Base-by-base conservation (phyloP, 1,140 invertebrate species). In the Cephus cinctus region DNA sequence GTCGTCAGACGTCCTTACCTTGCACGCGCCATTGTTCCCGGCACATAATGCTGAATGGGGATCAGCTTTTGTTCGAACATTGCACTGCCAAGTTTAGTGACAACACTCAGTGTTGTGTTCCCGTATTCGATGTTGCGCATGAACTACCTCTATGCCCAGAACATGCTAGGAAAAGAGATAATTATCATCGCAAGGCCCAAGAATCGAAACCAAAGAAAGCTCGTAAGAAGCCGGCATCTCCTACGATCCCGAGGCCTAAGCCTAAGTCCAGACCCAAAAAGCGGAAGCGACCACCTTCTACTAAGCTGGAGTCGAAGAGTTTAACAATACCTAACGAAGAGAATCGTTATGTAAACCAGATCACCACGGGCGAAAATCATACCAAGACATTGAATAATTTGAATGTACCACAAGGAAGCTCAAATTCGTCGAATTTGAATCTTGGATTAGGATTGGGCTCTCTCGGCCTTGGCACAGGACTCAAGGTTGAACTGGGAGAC, bases 71-170 rank as follows among this genome's bases (percentile, higher is more conserved):
- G 34, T 96, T 94, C 75, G 86, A 88, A 51, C 86, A 90, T 59
- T 96, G 93, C 75, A 92, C 91, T 44, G 92, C 91, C 40, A 92
- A 86, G 76, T 90, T 89, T 68, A 84, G 83, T 27, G 90, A 93
- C 71, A 92, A 93, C 52, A 87, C 88, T 16, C 89, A 92, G 68
- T 96, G 93, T 75, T 88, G 88, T 55, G 80, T 88, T 47, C 92
- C 94, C 42, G 89, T 94, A 15, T 86, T 94, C 63, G 90, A 94
- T 76, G 82, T 93, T 45, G 81, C 82, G 15, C 88, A 92, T 61
- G 88, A 92, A 62, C 75, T 90, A 58, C 90, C 92, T 25, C 75
- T 95, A 0, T 96, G 92, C 71, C 77, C 82, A 5, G 87, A 89
- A 56, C 92, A 96, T 68, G 87, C 86, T 3, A 81, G 86, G 63